Evolutionary conservation across 2,113 vertebrate genomes (phyloP), one percentile per base, ranked within the genome.

Genomic region (Ailuropoda melanoleuca): DNA sequence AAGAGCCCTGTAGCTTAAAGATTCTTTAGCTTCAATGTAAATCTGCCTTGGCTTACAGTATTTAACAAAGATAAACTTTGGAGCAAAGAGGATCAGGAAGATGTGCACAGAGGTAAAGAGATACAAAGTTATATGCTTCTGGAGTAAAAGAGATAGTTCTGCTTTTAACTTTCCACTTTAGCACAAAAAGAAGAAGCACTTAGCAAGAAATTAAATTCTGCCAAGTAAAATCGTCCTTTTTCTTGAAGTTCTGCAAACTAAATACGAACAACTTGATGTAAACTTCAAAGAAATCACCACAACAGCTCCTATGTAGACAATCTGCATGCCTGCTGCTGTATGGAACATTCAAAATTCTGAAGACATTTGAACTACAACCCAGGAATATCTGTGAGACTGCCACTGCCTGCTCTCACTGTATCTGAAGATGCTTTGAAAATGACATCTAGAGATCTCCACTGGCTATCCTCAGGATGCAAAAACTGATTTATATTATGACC

Each of bases 121-220:
- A 92, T 78, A 66, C 3, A 4, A 4, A 7, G 6, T 66, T 90
- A 46, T 50, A 58, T 55, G 26, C 24, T 96, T 85, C 34, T 92
- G 12, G 37, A 31, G 14, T 66, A 64, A 95, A 55, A 53, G n/a
- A 53, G 2, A 66, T 18, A 75, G 2, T 19, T 84, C 37, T 90
- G 37, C 10, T 90, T 86, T 23, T 85, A 95, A 70, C 50, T 93
- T 93, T 91, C n/a, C 6, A 92, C 53, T 48, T 95, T 21, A 81
- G 2, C 13, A 91, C 29, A 64, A 55, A 80, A 94, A 29, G 12
- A 34, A 58, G 34, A 78, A 88, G 48, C 21, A 84, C 21, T 48
- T 77, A 64, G 18, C 3, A 83, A 93, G 39, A 96, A 90, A 87
- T 84, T 95, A 89, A 91, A 14, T 29, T 53, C 10, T 81, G 23